Evolutionary conservation across 1,140 invertebrate genomes (phyloP).

Genomic region (Ylistrum balloti): DNA sequence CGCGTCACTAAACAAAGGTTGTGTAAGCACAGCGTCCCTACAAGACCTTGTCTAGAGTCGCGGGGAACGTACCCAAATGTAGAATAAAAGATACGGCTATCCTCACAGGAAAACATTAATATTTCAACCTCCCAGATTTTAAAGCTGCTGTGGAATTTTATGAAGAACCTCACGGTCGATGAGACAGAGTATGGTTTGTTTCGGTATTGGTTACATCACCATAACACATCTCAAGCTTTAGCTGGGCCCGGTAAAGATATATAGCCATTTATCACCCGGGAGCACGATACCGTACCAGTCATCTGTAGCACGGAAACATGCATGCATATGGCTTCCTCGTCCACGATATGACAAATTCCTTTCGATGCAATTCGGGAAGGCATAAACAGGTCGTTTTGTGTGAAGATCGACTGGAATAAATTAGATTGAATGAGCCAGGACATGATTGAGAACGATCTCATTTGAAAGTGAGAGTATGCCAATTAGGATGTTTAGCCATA

Average conservation of each 20-base stretch:
- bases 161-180: not conserved
- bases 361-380: not conserved
- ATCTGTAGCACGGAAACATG: not conserved
- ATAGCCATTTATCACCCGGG: not conserved
- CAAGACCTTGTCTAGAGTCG: not conserved
- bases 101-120: constrained; percentile 19
- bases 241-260: not conserved
- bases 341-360: not conserved
- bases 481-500: not conserved
- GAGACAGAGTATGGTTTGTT: constrained; percentile 14
- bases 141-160: constrained; percentile 30
- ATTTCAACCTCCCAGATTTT: not conserved
- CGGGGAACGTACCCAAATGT: not conserved
- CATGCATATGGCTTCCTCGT: not conserved
- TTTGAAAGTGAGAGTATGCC: not conserved
- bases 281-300: not conserved
- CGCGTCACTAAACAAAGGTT: not conserved
- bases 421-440: not conserved
- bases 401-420: not conserved
- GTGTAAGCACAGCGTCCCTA: not conserved
- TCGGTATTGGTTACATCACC: not conserved
- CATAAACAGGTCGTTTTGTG: not conserved
- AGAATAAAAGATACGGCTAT: not conserved
- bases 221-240: not conserved
- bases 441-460: not conserved